A percentile compares a stretch with the other conserved stretches of the same genome.
phyloP scores from a whole-genome alignment of 2,888 invertebrate genomes.

The Adelphocoris suturalis region DNA sequence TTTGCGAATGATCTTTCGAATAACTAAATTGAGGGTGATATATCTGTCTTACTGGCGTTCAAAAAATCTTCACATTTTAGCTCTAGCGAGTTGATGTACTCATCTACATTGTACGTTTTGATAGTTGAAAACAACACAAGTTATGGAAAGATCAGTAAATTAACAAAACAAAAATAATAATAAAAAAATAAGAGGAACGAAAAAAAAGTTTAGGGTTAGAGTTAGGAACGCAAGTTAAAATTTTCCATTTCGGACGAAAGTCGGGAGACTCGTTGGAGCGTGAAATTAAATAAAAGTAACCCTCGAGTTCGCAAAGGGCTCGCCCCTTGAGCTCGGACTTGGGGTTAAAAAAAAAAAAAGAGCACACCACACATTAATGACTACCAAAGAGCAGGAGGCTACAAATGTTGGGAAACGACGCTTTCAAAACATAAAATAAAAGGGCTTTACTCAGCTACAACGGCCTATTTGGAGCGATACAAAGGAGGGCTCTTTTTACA shows the following conservation, averaged over 20 bases:
- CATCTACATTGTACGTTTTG: too few relatives aligned
- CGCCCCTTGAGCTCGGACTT: not conserved
- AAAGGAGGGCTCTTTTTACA: not conserved
- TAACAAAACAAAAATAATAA: too few relatives aligned
- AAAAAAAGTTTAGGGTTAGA: not conserved
- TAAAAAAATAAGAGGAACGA: not conserved
- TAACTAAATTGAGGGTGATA: too few relatives aligned
- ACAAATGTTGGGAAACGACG: constrained; percentile 60
- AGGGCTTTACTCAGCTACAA: constrained; percentile 15
- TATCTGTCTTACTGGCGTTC: too few relatives aligned
- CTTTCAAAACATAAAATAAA: constrained; percentile 45
- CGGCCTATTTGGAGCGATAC: not conserved
- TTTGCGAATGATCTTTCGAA: too few relatives aligned
- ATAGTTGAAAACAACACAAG: too few relatives aligned
- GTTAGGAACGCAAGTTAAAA: constrained; percentile 4
- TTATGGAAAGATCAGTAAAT: too few relatives aligned
- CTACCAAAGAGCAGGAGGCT: constrained; percentile 41
- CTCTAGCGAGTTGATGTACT: too few relatives aligned
- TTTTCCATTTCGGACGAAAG: not conserved
- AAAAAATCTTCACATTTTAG: too few relatives aligned
- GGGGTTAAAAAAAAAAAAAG: not conserved
- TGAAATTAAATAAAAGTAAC: constrained; percentile 58
- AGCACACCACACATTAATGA: constrained; percentile 47
- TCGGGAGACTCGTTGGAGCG: constrained; percentile 26
- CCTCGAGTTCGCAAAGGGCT: not conserved